Evolutionary conservation across 1,140 invertebrate species (phyloP), one percentile per base, ranked within the genome.

Genomic region (Drosophila busckii): DNA sequence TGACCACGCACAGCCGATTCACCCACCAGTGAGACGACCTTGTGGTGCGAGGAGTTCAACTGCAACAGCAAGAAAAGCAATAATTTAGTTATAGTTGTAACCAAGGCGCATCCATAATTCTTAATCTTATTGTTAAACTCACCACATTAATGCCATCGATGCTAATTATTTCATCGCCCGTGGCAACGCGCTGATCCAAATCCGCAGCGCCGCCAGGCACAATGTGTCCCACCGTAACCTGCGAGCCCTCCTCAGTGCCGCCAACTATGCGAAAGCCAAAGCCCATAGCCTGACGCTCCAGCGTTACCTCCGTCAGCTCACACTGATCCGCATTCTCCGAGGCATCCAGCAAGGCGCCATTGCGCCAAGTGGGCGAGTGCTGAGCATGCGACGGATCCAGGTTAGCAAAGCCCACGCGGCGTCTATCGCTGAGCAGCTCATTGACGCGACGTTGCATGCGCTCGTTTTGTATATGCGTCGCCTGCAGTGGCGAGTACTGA

Each of bases 211-310:
- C 95, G 67, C 95, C 95, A 0, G 95, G 94, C 17, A 99, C 97
- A 71, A 99, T 96, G 86, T 97, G 94, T 12, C 97, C 97, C 35
- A 99, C 96, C 2, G 96, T 95, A 45, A 98, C 95, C 89, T 98
- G 95, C 60, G 96, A 97, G 56, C 96, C 95, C 90, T 99, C 97
- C 89, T 99, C 98, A 0, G 96, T 97, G 19, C 98, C 98, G n/a
- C 98, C 98, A 19, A 99, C 95, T 85, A 99, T 98, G 64, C 98
- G 90, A 90, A 99, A 99, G 4, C 98, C 98, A 89, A 99, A 98
- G 8, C 96, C 96, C 83, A 91, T 92, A 38, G 96, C 94, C 84
- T 95, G 94, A 38, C 94, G 89, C 22, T 93, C 91, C 6, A 98
- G 87, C 9, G 93, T 93, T 0, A 97, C 93, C 37, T 93, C 91